Evolutionary conservation across 2,888 invertebrate genomes (phyloP).

Genomic region (Catocala sponsa): DNA sequence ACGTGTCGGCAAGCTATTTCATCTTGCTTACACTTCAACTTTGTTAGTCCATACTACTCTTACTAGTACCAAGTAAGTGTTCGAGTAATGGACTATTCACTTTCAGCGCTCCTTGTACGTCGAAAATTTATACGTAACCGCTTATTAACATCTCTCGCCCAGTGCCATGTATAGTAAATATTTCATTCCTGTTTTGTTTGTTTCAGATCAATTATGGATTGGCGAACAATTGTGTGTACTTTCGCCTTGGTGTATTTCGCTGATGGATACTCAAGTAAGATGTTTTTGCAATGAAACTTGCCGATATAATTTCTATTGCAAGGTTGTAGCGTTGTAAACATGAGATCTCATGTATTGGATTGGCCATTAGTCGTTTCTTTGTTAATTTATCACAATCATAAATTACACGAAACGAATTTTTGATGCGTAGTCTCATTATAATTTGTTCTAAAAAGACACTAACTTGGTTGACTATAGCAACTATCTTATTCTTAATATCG

Average conservation of each 20-base stretch:
- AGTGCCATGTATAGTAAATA: slow-evolving; percentile 15
- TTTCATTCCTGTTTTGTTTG: slow-evolving; percentile 40
- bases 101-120: slow-evolving; percentile 15
- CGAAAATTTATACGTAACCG: slow-evolving; percentile 17
- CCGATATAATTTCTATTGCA: no score
- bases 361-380: no score
- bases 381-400: no score
- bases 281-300: slow-evolving; percentile 34
- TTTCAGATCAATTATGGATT: slow-evolving; percentile 81
- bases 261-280: slow-evolving; percentile 82
- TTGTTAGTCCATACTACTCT: slow-evolving; percentile 60
- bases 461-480: no score
- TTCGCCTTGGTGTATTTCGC: slow-evolving; percentile 72
- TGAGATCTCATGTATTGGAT: no score
- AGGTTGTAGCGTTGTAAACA: no score
- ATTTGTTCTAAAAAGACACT: no score
- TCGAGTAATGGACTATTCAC: slow-evolving; percentile 35
- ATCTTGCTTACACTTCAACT: slow-evolving; percentile 64
- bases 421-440: no score
- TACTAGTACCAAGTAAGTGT: slow-evolving; percentile 34
- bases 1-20: slow-evolving; percentile 71
- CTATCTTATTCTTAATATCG: no score
- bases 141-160: slow-evolving; percentile 22
- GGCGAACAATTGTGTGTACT: slow-evolving; percentile 71
- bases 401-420: no score